Evolutionary conservation across 1,140 invertebrate genomes (phyloP), one percentile per base, ranked within the genome.

Genomic region (Andricus grossulariae): DNA sequence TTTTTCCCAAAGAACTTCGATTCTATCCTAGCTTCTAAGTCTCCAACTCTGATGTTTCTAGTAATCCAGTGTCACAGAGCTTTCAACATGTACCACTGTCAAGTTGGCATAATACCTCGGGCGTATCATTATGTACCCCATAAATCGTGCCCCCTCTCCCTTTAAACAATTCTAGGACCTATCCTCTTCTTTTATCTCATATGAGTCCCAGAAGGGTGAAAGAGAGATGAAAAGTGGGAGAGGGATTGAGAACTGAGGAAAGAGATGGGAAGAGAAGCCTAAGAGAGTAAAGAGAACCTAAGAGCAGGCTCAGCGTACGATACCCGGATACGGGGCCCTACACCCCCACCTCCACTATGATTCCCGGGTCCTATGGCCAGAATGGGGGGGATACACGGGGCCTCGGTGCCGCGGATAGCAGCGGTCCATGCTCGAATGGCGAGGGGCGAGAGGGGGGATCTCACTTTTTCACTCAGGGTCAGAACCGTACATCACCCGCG

Each of bases 401-500:
- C 50, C 15, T 51, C 77, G 76, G 74, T 74, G 73, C 71, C 72
- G 73, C 71, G 71, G 74, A 75, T 73, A 51, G 52, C 18, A 19
- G 32, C n/a, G 71, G 72, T 15, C 32, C 57, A 70, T 70, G 71
- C 57, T 71, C 52, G 74, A 51, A 25, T 71, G 50, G 18, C 19
- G 21, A 54, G 55, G 73, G 50, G 50, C 32, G 72, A 73, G 49
- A 74, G 73, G 73, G 66, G 80, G 72, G 80, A 55, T 78, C 82
- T 82, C 52, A 72, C 82, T 89, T 86, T 87, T 89, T 85, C 85
- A 84, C 85, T 89, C 87, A 89, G 89, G 89, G 89, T 90, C 89
- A 90, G 82, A 88, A 88, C 83, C 88, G 88, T 90, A 89, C 87
- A 90, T 90, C 88, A 90, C 85, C 84, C 82, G 81, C 54, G 77